These are phyloP conservation scores for Serinus canaria DNA, from an alignment of 2,113 vertebrate species.

Conservation along the genomic window DNA sequence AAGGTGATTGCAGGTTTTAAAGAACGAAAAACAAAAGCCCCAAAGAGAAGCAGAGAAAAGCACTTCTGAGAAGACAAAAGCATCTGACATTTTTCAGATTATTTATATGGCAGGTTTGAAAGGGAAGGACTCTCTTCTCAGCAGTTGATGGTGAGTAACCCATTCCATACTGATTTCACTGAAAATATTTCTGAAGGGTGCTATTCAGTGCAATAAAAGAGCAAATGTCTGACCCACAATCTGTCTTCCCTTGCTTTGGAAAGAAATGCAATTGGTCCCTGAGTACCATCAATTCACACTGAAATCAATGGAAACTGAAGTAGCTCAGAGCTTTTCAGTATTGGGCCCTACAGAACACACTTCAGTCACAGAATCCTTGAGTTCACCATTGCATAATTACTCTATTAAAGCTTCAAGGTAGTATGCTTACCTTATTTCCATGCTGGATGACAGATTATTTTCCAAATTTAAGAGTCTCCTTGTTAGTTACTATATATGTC, in stretches of 20 bases:
- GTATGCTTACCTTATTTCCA: constrained; percentile 24
- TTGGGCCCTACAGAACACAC: not conserved
- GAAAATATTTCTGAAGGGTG: constrained; percentile 36
- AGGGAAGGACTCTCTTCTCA: not conserved
- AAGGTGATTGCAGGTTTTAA: constrained; percentile 13
- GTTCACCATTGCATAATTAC: constrained; percentile 37
- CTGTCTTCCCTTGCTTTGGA: constrained; percentile 6
- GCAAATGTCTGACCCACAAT: not conserved
- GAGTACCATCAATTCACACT: not conserved
- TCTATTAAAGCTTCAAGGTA: constrained; percentile 25
- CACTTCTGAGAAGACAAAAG: not conserved
- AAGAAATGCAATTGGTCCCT: not conserved
- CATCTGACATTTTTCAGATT: constrained; percentile 23
- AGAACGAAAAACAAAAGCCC: constrained; percentile 21
- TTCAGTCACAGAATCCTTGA: not conserved
- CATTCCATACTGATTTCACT: constrained; percentile 2
- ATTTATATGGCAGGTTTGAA: not conserved
- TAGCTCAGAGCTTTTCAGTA: not conserved
- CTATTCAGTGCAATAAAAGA: not conserved
- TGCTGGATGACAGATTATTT: constrained; percentile 13
- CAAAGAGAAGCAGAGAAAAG: constrained; percentile 14
- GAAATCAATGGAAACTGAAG: constrained; percentile 8
- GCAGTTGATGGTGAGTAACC: not conserved
- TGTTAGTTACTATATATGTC: not conserved
- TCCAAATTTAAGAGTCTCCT: constrained; percentile 17